phyloP scores from a whole-genome alignment of 2,888 invertebrate species.

The Neoscelio sp. region DNA sequence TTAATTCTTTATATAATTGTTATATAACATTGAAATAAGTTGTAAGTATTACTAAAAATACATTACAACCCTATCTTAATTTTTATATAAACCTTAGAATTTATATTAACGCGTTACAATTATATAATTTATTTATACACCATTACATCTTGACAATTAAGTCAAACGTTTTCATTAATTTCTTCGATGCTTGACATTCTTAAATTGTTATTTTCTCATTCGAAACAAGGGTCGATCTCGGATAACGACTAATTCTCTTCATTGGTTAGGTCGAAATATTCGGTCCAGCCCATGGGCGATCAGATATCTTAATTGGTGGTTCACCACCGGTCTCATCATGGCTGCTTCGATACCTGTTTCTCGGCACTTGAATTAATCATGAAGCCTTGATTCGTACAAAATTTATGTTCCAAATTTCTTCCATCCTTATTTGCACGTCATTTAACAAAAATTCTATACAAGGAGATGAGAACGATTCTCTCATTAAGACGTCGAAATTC shows the following conservation, averaged over 20 bases:
- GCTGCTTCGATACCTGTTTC: conserved; percentile 60
- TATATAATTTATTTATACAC: too few species aligned
- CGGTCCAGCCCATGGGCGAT: conserved; percentile 75
- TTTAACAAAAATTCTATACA: conserved; percentile 11
- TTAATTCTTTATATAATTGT: too few species aligned
- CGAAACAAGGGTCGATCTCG: conserved; percentile 54
- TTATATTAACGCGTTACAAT: too few species aligned
- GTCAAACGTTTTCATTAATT: too few species aligned
- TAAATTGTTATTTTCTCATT: neutral
- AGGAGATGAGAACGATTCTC: conserved; percentile 5
- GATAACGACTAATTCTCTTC: conserved; percentile 74
- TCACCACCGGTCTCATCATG: conserved; percentile 68
- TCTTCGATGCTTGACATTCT: neutral
- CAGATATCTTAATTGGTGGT: conserved; percentile 82
- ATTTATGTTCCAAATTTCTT: conserved; percentile 68
- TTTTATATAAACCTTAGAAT: too few species aligned
- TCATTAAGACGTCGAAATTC: conserved; percentile 53
- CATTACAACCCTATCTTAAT: too few species aligned
- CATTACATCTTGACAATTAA: too few species aligned
- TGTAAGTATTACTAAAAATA: too few species aligned
- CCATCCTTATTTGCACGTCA: conserved; percentile 48
- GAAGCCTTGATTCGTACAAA: conserved; percentile 63
- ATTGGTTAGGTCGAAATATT: conserved; percentile 76
- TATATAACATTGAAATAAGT: too few species aligned
- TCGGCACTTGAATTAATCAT: conserved; percentile 53